These are phyloP conservation scores for Siniperca undulata DNA, from an alignment of 2,797 vertebrate genomes.

Conservation along the genomic window DNA sequence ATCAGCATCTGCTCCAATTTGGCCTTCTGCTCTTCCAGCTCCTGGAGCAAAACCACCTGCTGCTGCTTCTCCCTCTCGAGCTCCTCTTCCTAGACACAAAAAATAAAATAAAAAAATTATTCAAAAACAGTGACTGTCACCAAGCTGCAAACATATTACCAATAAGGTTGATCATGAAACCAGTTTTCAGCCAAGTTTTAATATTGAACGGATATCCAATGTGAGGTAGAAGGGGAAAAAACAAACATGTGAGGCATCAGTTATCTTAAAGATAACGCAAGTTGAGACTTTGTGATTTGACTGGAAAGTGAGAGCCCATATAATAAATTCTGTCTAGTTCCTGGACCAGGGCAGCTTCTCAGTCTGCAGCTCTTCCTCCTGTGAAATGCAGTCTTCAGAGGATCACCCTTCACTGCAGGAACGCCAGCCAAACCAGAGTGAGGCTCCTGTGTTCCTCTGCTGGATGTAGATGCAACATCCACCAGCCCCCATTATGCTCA, in stretches of 20 bases:
- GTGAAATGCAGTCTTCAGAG: not conserved
- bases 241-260: not conserved
- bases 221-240: not conserved
- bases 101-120: too few relatives aligned
- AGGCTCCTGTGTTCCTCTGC: not conserved
- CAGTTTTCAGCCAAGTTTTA: not conserved
- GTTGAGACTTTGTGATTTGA: not conserved
- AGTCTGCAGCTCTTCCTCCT: not conserved
- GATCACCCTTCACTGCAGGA: not conserved
- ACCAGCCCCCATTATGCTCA: not conserved
- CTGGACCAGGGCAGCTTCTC: not conserved
- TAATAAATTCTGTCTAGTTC: not conserved
- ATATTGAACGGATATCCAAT: too few relatives aligned
- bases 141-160: not conserved
- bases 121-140: not conserved
- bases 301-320: not conserved
- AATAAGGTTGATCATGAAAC: not conserved
- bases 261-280: not conserved
- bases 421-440: not conserved
- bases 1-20: constrained; percentile 86
- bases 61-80: constrained; percentile 90
- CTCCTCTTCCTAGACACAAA: constrained; percentile 84
- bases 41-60: constrained; percentile 89
- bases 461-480: not conserved
- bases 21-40: constrained; percentile 88